Conservation (phyloP, 2,888 invertebrate species). For the Nomada flava region DNA sequence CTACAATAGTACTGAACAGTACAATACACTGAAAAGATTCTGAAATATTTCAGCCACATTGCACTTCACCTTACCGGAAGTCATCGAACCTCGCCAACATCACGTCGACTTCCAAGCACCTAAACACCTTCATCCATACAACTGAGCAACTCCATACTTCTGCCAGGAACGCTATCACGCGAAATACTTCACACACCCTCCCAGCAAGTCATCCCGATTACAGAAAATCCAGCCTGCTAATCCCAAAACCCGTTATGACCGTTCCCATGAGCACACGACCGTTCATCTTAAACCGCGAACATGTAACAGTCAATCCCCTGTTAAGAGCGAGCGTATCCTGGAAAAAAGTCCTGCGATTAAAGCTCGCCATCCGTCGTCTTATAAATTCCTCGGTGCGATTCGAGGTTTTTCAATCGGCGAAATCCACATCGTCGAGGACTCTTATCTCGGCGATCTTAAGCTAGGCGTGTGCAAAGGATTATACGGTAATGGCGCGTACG, state of each 20-base stretch:
- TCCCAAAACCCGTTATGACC: slow-evolving; percentile 15
- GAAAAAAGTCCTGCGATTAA: slow-evolving; percentile 2
- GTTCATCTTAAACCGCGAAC: background rate
- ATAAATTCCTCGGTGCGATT: slow-evolving; percentile 11
- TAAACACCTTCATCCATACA: slow-evolving; percentile 1
- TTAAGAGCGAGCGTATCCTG: too few species aligned
- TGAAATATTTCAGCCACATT: background rate
- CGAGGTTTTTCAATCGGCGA: background rate
- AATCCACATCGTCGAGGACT: background rate
- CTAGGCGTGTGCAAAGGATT: slow-evolving; percentile 39
- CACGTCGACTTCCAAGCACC: background rate
- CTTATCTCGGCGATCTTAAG: slow-evolving; percentile 38
- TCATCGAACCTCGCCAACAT: background rate
- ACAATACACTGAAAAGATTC: too few species aligned
- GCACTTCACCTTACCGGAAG: background rate
- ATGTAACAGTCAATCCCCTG: background rate
- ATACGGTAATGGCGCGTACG: slow-evolving; percentile 52
- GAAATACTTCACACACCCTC: background rate
- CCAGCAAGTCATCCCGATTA: slow-evolving; percentile 1
- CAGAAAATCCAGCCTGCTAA: slow-evolving; percentile 13
- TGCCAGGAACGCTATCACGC: background rate
- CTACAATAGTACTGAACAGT: too few species aligned
- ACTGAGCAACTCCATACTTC: background rate
- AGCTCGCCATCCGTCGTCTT: background rate
- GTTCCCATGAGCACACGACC: background rate